phyloP scores from a whole-genome alignment of 2,888 invertebrate species.

The Thera britannica region DNA sequence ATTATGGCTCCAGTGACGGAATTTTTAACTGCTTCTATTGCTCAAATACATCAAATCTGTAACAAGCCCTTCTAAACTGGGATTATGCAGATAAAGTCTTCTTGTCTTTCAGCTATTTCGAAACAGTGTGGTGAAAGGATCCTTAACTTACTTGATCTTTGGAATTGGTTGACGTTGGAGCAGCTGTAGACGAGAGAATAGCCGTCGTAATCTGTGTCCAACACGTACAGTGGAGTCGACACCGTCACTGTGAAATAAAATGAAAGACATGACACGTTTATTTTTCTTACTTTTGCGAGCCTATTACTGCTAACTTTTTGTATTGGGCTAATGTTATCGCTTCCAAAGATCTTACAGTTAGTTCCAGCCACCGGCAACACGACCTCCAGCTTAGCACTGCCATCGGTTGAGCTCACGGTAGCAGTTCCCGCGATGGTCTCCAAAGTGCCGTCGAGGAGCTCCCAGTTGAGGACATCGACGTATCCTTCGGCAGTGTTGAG shows the following conservation, averaged over 20 bases:
- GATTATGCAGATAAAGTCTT: no score
- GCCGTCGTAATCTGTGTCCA: slow-evolving; percentile 86
- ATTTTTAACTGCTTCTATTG: no score
- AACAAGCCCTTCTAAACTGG: no score
- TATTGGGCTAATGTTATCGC: no score
- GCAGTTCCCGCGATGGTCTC: slow-evolving; percentile 62
- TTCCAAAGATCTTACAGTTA: slow-evolving; percentile 49
- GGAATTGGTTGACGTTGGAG: slow-evolving; percentile 55
- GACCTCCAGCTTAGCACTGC: slow-evolving; percentile 60
- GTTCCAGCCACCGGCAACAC: slow-evolving; percentile 53
- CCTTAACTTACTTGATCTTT: slow-evolving; percentile 45
- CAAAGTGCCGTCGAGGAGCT: slow-evolving; percentile 60
- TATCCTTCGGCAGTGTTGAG: slow-evolving; percentile 50
- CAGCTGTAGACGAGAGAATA: slow-evolving; percentile 88
- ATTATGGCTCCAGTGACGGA: no score
- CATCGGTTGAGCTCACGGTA: slow-evolving; percentile 52
- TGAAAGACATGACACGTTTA: not conserved
- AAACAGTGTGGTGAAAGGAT: no score
- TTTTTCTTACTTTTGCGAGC: no score
- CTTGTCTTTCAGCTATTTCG: no score
- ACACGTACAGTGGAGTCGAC: slow-evolving; percentile 73
- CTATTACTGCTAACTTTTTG: no score
- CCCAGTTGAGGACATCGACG: slow-evolving; percentile 67
- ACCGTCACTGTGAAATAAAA: slow-evolving; percentile 48
- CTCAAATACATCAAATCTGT: no score